Base-by-base conservation (phyloP, 2,113 vertebrate species). In the Tylochromis polylepis region DNA sequence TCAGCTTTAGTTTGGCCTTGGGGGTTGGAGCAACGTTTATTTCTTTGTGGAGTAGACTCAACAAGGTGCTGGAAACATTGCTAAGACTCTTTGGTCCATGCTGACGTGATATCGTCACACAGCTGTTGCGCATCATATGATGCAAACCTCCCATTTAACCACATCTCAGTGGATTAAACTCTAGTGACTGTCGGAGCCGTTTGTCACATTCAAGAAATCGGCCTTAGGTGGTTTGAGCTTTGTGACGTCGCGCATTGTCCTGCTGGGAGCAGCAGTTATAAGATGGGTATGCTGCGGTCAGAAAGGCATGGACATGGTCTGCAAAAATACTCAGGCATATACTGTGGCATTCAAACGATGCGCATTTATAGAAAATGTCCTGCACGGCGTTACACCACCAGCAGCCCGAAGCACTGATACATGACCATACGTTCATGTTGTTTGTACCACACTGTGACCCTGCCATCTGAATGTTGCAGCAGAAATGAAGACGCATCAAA, bases 331-430 rank as follows among this genome's bases (percentile, higher is more conserved):
- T 70, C 5, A 4, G 36, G n/a, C 59, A 0, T 43, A 16, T 15
- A 24, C 38, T 70, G 36, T 16, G 65, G 2, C 6, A 5, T 15
- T 46, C 34, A 29, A 46, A 14, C 43, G 14, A 46, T 46, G 65
- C 65, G 43, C n/a, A 1, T 3, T 70, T 2, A 43, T 16, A 70
- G 65, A 70, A 70, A 70, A 1, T 3, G 12, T 70, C 2, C 36
- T 41, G 12, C 36, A 10, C n/a, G 24, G n/a, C 4, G 6, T 43
- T 43, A 22, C 65, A 24, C 12, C 38, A 70, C 0, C n/a, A 70
- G 2, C 65, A 70, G 65, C 65, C 65, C 43, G 38, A 24, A 43
- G 8, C 38, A 1, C 22, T 4, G n/a, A 70, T 70, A 36, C 8
- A 14, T 15, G 65, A 12, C 7, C 14, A 27, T 43, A 20, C 38